Conservation (phyloP, 1,140 invertebrate species). For the Alviniconcha marisindica region DNA sequence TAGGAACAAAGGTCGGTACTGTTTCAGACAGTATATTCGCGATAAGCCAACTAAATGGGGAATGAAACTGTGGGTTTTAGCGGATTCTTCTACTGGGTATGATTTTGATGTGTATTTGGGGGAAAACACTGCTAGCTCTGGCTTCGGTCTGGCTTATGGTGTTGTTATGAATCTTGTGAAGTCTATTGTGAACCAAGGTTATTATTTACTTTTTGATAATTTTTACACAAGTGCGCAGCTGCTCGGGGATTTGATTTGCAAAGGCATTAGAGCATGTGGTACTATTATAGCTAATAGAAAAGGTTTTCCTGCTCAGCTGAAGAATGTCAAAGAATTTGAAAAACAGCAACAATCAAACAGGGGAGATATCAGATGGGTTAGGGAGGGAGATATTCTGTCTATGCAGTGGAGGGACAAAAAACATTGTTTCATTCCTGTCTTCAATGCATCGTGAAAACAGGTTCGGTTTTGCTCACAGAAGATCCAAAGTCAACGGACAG, state of each 20-base stretch:
- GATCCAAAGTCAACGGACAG: conserved; percentile 7
- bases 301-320: conserved; percentile 33
- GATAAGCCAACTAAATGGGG: conserved; percentile 77
- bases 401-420: conserved; percentile 23
- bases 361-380: conserved; percentile 20
- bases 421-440: conserved; percentile 6
- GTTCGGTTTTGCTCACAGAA: not conserved
- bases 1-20: conserved; percentile 63
- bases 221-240: conserved; percentile 28
- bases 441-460: conserved; percentile 10
- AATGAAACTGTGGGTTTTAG: conserved; percentile 73
- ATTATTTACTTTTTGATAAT: conserved; percentile 37
- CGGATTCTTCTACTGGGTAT: conserved; percentile 60
- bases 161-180: conserved; percentile 26
- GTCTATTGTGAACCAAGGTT: conserved; percentile 12
- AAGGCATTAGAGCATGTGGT: conserved; percentile 25
- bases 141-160: conserved; percentile 26
- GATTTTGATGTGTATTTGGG: conserved; percentile 77
- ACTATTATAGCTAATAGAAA: conserved; percentile 33
- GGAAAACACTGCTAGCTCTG: not conserved
- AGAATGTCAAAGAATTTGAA: conserved; percentile 27
- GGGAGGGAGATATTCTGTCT: conserved; percentile 26
- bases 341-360: not conserved
- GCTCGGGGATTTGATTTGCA: not conserved
- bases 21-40: conserved; percentile 76